Evolutionary conservation across 2,113 vertebrate species (phyloP).

Genomic region (Sander vitreus): DNA sequence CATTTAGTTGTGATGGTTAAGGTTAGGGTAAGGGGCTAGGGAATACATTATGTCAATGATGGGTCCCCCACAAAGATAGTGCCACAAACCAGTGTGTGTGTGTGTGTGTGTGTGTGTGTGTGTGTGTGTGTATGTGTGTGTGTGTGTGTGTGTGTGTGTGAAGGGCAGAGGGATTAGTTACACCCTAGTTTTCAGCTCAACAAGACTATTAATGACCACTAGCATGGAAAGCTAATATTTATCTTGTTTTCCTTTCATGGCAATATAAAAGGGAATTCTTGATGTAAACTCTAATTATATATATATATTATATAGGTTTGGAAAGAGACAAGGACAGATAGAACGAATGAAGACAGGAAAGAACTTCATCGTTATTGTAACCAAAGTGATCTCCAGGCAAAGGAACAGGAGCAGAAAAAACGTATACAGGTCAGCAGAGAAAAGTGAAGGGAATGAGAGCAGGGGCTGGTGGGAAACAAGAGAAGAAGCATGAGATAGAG

Average conservation of each 20-base stretch:
- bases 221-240: constrained; percentile 5
- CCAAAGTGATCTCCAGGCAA: constrained; percentile 1
- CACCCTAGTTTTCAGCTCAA: constrained; percentile 32
- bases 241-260: neutral
- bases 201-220: constrained; percentile 28
- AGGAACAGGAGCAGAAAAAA: neutral
- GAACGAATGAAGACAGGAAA: neutral
- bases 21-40: too few relatives aligned
- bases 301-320: too few relatives aligned
- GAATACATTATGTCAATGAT: too few relatives aligned
- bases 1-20: too few relatives aligned
- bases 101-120: too few relatives aligned
- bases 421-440: constrained; percentile 6
- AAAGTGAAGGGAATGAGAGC: neutral
- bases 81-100: too few relatives aligned
- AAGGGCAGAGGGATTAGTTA: constrained; percentile 55
- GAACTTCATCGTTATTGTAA: neutral
- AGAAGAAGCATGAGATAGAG: constrained; percentile 7
- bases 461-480: constrained; percentile 5
- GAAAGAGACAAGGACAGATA: neutral
- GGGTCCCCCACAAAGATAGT: too few relatives aligned
- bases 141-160: constrained; percentile 24
- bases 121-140: neutral
- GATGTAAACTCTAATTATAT: neutral
- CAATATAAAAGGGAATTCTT: constrained; percentile 3